Conservation (phyloP, 2,113 vertebrate species). For the pig (Sus scrofa) region T2T-Sscrofa CM000812.6:64885501-64886000, state of each 20-base stretch:
- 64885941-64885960: constrained; percentile 29
- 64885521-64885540: background rate
- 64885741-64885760: background rate
- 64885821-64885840: constrained; percentile 36
- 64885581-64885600: background rate
- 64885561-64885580: background rate
- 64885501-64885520: background rate
- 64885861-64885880: background rate
- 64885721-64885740: background rate
- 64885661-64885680: constrained; percentile 32
- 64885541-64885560: constrained; percentile 4
- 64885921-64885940: constrained; percentile 15
- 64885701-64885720: background rate
- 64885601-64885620: background rate
- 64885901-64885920: constrained; percentile 10
- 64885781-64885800: constrained; percentile 10
- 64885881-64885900: constrained; percentile 22
- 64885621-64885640: background rate
- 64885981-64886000: constrained; percentile 63
- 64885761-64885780: background rate
- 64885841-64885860: background rate
- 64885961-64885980: constrained; percentile 14
- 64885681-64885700: background rate
- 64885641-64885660: background rate
- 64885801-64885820: background rate